Evolutionary conservation across 2,113 vertebrate species (phyloP).

Genomic region (Eudyptes chrysolophus): DNA sequence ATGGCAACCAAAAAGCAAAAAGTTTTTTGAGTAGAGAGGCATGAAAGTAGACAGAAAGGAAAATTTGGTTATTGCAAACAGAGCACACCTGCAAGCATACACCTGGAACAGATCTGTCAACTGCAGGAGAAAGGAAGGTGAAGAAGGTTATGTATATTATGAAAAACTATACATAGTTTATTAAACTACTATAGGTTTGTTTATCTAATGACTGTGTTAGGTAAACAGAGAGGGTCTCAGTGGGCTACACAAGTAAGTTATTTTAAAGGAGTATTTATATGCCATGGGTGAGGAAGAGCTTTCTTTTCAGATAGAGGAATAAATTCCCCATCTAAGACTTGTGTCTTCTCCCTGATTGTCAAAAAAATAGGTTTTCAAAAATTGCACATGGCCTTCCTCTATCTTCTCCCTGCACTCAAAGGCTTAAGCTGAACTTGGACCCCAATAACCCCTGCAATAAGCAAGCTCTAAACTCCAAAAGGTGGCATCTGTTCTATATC

Average conservation of each 20-base stretch:
- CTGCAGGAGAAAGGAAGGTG: neutral
- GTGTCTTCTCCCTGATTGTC: rapidly evolving
- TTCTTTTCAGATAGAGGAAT: neutral
- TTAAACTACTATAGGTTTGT: neutral
- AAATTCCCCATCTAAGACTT: neutral
- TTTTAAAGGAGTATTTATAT: neutral
- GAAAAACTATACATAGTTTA: neutral
- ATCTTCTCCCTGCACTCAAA: neutral
- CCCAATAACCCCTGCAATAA: neutral
- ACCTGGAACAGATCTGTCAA: neutral
- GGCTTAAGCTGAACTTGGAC: neutral
- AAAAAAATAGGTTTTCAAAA: neutral
- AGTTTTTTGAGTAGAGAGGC: neutral
- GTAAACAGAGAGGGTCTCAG: neutral
- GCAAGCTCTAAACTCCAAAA: neutral
- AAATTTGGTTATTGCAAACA: neutral
- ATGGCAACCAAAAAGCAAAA: neutral
- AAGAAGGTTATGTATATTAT: neutral
- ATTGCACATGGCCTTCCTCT: neutral
- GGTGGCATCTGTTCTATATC: neutral
- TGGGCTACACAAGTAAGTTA: neutral
- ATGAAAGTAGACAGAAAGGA: neutral
- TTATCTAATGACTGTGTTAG: neutral
- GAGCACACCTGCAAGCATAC: neutral
- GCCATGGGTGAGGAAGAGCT: neutral